These are phyloP conservation scores for Neodiprion pinetum DNA, from an alignment of 1,140 invertebrate genomes.

Conservation along the genomic window DNA sequence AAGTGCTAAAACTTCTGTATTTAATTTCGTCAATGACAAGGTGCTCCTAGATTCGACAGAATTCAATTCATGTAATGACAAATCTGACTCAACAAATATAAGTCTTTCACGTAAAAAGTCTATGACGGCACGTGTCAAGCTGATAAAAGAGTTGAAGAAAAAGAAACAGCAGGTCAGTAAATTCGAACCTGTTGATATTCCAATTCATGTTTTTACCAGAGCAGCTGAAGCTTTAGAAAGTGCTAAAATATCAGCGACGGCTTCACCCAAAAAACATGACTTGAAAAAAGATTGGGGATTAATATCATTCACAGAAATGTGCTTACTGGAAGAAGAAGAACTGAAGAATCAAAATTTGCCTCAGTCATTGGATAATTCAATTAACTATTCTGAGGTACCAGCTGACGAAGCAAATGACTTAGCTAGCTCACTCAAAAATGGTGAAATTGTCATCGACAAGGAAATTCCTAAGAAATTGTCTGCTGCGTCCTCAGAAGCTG, in stretches of 20 bases:
- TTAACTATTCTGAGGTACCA: not conserved
- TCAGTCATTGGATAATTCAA: not conserved
- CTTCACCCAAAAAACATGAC: not conserved
- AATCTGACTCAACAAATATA: too few relatives aligned
- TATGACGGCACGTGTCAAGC: too few relatives aligned
- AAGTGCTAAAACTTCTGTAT: too few relatives aligned
- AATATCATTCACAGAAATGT: conserved; percentile 2
- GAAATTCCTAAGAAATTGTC: not conserved
- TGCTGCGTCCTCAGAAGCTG: too few relatives aligned
- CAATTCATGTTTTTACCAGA: not conserved
- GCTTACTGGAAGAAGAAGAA: not conserved
- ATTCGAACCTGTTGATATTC: too few relatives aligned
- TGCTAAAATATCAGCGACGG: not conserved
- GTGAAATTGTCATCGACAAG: conserved; percentile 4
- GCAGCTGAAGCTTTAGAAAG: not conserved
- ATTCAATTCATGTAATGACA: too few relatives aligned
- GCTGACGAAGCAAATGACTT: not conserved
- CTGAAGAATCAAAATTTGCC: not conserved
- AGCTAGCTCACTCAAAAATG: not conserved
- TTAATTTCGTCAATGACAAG: too few relatives aligned
- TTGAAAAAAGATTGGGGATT: conserved; percentile 8
- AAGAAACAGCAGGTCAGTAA: too few relatives aligned
- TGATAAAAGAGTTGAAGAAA: too few relatives aligned
- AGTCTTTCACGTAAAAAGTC: too few relatives aligned
- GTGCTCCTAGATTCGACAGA: too few relatives aligned